Percentiles rank a stretch among this genome's conserved stretches.
Evolutionary conservation across 1,140 invertebrate species (phyloP).

Genomic region (Brachionus plicatilis): DNA sequence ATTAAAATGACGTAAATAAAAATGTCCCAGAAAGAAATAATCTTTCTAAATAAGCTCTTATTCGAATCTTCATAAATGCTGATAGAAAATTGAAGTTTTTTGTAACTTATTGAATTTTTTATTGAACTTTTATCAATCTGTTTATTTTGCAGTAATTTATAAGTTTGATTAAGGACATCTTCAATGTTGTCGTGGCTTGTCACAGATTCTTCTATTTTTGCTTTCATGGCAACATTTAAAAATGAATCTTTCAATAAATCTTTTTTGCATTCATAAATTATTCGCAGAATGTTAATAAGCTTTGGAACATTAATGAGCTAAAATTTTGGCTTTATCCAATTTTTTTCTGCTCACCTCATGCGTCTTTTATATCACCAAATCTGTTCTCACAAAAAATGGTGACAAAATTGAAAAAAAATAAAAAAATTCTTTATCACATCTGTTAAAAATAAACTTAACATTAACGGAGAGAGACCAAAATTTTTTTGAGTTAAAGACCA

Average conservation of each 20-base stretch:
- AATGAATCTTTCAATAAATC: not conserved
- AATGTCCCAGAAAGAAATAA: not conserved
- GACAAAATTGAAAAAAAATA: too few relatives aligned
- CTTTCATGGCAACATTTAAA: not conserved
- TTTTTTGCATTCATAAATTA: not conserved
- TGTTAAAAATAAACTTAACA: too few relatives aligned
- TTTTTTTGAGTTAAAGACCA: too few relatives aligned
- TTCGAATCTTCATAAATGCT: not conserved
- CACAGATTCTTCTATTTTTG: not conserved
- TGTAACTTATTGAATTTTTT: not conserved
- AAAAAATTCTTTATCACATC: too few relatives aligned
- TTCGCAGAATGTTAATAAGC: not conserved
- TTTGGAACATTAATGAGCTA: not conserved
- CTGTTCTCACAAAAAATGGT: too few relatives aligned
- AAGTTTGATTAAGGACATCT: not conserved
- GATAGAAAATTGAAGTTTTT: not conserved
- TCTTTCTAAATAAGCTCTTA: not conserved
- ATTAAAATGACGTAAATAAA: constrained; percentile 6
- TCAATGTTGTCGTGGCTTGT: not conserved
- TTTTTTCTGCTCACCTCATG: too few relatives aligned
- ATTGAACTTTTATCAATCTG: not conserved
- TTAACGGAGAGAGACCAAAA: too few relatives aligned
- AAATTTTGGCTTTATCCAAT: too few relatives aligned
- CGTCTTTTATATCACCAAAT: too few relatives aligned
- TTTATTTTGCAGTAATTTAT: not conserved